A percentile compares a stretch with the other conserved stretches of the same genome.
Conservation (phyloP, 2,888 invertebrate species). For the Anthophora plumipes region DNA sequence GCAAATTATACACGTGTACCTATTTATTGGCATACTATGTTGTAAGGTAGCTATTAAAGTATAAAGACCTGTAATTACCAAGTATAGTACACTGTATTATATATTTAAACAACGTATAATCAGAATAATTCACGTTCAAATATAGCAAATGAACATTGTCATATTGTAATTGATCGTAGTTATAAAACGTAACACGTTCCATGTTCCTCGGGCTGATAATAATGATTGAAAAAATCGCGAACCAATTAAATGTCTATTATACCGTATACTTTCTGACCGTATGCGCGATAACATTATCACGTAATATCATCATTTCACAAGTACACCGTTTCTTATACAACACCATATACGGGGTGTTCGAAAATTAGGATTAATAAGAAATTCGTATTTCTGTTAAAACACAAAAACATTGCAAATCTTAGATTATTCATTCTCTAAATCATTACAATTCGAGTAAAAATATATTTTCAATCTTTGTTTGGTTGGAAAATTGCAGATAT, state of each 20-base stretch:
- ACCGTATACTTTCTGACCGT: too few species aligned
- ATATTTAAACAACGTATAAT: not conserved
- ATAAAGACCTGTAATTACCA: constrained; percentile 6
- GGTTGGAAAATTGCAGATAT: too few species aligned
- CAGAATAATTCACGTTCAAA: not conserved
- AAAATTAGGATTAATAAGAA: not conserved
- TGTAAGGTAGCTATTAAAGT: constrained; percentile 1
- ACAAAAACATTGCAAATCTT: too few species aligned
- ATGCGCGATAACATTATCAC: too few species aligned
- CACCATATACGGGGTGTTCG: not conserved
- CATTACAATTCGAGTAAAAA: too few species aligned
- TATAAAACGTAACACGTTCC: not conserved
- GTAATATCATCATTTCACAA: too few species aligned
- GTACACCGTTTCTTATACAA: too few species aligned
- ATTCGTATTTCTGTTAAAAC: too few species aligned
- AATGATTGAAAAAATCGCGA: not conserved
- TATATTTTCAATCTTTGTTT: too few species aligned
- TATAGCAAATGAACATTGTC: not conserved
- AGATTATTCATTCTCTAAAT: too few species aligned
- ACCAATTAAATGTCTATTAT: not conserved
- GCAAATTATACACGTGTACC: not conserved
- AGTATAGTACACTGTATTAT: not conserved
- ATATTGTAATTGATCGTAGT: not conserved
- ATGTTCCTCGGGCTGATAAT: not conserved
- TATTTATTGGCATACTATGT: not conserved